phyloP scores from a whole-genome alignment of 1,140 invertebrate species.

The Eciton burchellii region DNA sequence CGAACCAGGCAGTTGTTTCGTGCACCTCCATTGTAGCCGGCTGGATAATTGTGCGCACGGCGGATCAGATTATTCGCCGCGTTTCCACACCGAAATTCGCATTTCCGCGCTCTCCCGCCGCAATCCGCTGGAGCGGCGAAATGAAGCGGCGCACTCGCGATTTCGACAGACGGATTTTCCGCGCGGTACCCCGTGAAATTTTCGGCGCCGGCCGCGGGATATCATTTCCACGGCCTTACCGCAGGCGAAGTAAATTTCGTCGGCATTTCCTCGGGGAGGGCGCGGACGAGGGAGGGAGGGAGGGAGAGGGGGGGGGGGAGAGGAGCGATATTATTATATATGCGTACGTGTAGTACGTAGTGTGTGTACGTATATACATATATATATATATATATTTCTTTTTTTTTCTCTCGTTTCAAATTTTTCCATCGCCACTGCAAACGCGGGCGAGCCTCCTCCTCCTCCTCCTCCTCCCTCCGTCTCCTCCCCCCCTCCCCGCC shows the following conservation, averaged over 20 bases:
- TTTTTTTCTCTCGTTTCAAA: conserved; percentile 26
- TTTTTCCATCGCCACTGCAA: conserved; percentile 40
- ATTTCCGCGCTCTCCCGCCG: conserved; percentile 32
- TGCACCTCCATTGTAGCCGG: conserved; percentile 24
- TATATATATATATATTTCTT: too few relatives aligned
- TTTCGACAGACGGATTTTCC: conserved; percentile 38
- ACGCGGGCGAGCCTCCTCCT: conserved; percentile 15
- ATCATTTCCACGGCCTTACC: conserved; percentile 56
- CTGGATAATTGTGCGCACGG: conserved; percentile 49
- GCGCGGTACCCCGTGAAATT: conserved; percentile 55
- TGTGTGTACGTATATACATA: too few relatives aligned
- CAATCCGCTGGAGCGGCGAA: not conserved
- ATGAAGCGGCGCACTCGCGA: conserved; percentile 31
- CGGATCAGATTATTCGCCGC: conserved; percentile 42
- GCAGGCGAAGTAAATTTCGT: conserved; percentile 51
- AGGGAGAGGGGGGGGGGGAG: not conserved
- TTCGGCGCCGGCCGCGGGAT: conserved; percentile 44
- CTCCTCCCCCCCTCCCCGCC: not conserved
- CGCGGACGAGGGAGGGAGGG: not conserved
- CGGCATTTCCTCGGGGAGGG: conserved; percentile 39
- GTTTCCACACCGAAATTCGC: conserved; percentile 32
- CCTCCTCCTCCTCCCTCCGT: not conserved
- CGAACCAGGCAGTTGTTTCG: conserved; percentile 4
- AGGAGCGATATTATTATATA: not conserved
- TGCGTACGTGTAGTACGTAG: too few relatives aligned